phyloP scores from a whole-genome alignment of 2,797 vertebrate genomes.

The Labroides dimidiatus region DNA sequence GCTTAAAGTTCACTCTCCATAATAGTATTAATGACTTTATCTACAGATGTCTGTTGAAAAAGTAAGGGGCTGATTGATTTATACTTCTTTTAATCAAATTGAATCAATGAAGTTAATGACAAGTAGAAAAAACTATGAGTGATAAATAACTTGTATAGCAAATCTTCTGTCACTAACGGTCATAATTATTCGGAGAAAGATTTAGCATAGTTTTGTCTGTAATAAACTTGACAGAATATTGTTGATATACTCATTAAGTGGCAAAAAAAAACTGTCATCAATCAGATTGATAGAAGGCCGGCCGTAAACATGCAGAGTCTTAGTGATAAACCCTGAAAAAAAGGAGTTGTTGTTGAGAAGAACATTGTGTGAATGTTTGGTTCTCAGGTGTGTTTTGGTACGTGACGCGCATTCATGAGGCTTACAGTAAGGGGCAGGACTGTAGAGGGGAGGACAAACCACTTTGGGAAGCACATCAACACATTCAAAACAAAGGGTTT shows the following conservation, averaged over 20 bases:
- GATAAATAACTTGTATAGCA: no score
- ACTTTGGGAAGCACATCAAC: constrained; percentile 43
- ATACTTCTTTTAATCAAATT: not conserved
- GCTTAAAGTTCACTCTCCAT: not conserved
- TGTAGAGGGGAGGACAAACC: constrained; percentile 27
- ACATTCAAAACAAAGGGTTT: constrained; percentile 78
- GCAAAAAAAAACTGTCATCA: no score
- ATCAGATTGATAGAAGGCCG: no score
- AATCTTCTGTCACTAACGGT: not conserved
- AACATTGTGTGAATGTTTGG: constrained; percentile 48
- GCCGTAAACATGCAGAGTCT: constrained; percentile 30
- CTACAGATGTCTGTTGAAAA: not conserved
- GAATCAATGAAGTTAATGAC: no score
- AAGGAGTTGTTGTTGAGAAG: constrained; percentile 44
- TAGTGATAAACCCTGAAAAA: constrained; percentile 10
- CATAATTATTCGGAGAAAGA: no score
- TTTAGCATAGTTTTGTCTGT: no score
- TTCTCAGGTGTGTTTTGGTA: constrained; percentile 58
- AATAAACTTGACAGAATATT: no score
- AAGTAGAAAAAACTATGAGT: no score
- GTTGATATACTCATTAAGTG: no score
- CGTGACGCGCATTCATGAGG: constrained; percentile 51
- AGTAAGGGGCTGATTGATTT: not conserved
- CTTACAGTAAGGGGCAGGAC: constrained; percentile 50
- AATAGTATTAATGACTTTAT: not conserved